Evolutionary conservation across 53 echinoderm and acorn worm species (phyloP).

Genomic region (Zoroaster sp.): DNA sequence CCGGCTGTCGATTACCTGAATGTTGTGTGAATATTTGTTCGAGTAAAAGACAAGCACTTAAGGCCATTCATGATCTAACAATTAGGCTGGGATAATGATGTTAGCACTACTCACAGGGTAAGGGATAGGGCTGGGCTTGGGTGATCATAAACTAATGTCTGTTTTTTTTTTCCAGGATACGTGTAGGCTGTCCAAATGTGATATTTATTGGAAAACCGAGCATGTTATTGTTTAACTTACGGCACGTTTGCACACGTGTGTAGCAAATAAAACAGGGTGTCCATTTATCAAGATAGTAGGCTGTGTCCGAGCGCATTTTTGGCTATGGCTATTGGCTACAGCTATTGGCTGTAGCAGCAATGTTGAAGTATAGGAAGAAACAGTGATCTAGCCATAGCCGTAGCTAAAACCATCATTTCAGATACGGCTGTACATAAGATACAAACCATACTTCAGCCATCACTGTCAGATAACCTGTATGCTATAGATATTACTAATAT

Average conservation of each 20-base stretch:
- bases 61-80: neutral
- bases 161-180: neutral
- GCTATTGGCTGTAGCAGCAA: no score
- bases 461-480: no score
- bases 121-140: neutral
- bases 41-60: neutral
- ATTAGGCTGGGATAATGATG: neutral
- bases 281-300: neutral
- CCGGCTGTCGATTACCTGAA: neutral
- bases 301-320: no score
- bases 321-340: no score
- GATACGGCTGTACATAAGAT: no score
- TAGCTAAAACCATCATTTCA: no score
- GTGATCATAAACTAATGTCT: neutral
- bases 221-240: no score
- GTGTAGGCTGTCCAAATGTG: neutral
- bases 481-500: no score
- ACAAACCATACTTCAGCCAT: no score
- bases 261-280: neutral
- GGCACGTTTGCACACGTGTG: no score
- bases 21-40: slow-evolving; percentile 14
- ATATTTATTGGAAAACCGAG: neutral
- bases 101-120: neutral
- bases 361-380: no score
- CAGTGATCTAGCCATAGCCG: no score